Percentiles rank a stretch among this genome's conserved stretches.
Conservation (phyloP, 2,113 vertebrate genomes). For the Urocitellus parryii region DNA sequence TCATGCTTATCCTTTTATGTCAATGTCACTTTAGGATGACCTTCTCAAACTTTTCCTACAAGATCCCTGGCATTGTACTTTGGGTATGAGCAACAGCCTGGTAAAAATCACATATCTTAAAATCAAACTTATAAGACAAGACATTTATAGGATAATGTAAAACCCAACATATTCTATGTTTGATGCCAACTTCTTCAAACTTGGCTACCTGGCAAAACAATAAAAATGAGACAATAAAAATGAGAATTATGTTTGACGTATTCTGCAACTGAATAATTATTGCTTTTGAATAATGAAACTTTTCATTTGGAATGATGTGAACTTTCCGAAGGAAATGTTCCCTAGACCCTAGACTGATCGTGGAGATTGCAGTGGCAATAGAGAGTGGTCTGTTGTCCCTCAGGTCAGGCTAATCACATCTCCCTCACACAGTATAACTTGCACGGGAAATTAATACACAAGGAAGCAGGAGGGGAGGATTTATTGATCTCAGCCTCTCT, state of each 20-base stretch:
- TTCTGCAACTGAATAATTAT: constrained; percentile 14
- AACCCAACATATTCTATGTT: not conserved
- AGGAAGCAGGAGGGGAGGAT: not conserved
- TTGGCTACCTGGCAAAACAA: not conserved
- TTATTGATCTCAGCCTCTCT: constrained; percentile 56
- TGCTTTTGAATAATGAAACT: constrained; percentile 34
- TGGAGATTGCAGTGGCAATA: not conserved
- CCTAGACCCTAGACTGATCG: not conserved
- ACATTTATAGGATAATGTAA: not conserved
- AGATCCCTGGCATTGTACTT: not conserved
- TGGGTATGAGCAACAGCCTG: not conserved
- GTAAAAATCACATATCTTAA: constrained; percentile 16
- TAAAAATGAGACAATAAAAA: constrained; percentile 16
- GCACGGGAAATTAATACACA: not conserved
- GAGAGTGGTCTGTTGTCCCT: constrained; percentile 31
- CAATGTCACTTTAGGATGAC: not conserved
- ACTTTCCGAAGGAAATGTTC: not conserved
- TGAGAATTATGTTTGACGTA: not conserved
- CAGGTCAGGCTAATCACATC: not conserved
- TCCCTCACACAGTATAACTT: not conserved
- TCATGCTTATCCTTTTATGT: not conserved
- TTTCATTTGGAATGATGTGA: constrained; percentile 8
- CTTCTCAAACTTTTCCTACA: constrained; percentile 37
- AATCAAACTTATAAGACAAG: constrained; percentile 12
- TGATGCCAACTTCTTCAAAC: not conserved